Evolutionary conservation across 2,113 vertebrate species (phyloP).

Genomic region (Lampris incognitus): DNA sequence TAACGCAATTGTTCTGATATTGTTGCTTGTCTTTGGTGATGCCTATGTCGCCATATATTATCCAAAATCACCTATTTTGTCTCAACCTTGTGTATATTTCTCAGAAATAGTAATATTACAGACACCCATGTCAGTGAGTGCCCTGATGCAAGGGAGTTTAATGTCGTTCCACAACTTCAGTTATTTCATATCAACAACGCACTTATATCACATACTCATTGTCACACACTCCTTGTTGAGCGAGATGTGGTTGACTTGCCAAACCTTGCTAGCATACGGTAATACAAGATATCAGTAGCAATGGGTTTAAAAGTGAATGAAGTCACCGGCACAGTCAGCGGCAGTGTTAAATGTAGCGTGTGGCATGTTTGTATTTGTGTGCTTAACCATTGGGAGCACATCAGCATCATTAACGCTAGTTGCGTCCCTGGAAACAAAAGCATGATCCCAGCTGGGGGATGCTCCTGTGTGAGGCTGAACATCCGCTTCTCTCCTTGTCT

Average conservation of each 20-base stretch:
- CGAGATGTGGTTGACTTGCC: neutral
- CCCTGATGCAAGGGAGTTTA: slow-evolving; percentile 22
- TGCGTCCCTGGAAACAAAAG: slow-evolving; percentile 48
- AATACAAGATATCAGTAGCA: slow-evolving; percentile 49
- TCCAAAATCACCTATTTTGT: neutral
- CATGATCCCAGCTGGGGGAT: neutral
- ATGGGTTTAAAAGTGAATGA: slow-evolving; percentile 55
- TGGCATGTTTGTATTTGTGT: slow-evolving; percentile 29
- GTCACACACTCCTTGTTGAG: neutral
- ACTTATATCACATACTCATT: neutral
- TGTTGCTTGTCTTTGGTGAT: neutral
- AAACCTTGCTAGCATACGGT: slow-evolving; percentile 15
- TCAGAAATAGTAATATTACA: neutral
- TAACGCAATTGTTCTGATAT: slow-evolving; percentile 6
- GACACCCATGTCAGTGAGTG: neutral
- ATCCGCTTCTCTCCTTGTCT: neutral
- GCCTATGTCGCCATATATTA: neutral
- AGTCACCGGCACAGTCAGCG: slow-evolving; percentile 22
- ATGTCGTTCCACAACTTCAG: slow-evolving; percentile 40
- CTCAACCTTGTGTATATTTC: neutral
- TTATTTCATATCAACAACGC: slow-evolving; percentile 34
- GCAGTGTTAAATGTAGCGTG: slow-evolving; percentile 55
- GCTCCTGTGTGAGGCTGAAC: slow-evolving; percentile 3
- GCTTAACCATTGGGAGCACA: slow-evolving; percentile 31
- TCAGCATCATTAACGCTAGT: slow-evolving; percentile 36